These are phyloP conservation scores for Heliconius ismenius DNA, from an alignment of 2,888 invertebrate species.

Conservation along the genomic window DNA sequence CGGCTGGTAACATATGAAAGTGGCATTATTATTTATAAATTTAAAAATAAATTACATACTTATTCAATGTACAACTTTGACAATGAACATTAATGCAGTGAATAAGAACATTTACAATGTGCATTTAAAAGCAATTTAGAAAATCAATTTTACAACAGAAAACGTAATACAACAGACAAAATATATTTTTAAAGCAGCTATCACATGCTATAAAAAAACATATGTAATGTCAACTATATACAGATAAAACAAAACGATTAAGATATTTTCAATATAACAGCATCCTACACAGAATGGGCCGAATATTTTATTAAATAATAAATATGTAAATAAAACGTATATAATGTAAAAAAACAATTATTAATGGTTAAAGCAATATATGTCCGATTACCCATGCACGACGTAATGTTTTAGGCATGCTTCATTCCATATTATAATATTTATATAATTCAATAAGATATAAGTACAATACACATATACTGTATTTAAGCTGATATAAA, in stretches of 20 bases:
- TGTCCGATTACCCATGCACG: constrained; percentile 14
- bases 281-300: background rate
- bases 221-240: background rate
- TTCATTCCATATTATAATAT: constrained; percentile 16
- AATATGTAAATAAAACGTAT: background rate
- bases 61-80: constrained; percentile 6
- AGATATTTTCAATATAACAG: background rate
- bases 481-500: background rate
- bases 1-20: constrained; percentile 85
- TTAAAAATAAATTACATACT: constrained; percentile 11
- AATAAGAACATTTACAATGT: constrained; percentile 7
- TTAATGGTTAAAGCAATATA: constrained; percentile 7
- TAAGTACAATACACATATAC: constrained; percentile 10
- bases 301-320: background rate
- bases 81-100: constrained; percentile 14
- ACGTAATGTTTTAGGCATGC: constrained; percentile 30
- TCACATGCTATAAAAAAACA: background rate
- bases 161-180: constrained; percentile 1
- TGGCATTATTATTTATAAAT: constrained; percentile 39
- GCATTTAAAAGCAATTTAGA: constrained; percentile 23
- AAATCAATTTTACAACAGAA: constrained; percentile 4
- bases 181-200: constrained; percentile 1
- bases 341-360: background rate
- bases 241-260: background rate
- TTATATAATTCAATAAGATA: constrained; percentile 45